These are phyloP conservation scores for Pedetes capensis DNA, from an alignment of 2,113 vertebrate species.

Conservation along the genomic window DNA sequence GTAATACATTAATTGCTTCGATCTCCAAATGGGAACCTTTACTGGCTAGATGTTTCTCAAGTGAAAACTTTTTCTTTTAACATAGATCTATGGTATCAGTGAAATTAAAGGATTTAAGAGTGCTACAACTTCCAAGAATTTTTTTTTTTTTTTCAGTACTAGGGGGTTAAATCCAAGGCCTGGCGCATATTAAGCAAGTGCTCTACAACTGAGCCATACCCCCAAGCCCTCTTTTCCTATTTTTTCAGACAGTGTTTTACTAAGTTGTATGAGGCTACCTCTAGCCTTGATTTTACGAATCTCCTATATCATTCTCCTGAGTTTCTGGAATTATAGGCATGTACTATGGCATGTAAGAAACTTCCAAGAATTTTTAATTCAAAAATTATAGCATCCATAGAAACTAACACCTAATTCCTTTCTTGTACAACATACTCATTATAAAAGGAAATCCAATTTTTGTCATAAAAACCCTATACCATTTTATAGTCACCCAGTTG, in stretches of 20 bases:
- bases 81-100: background rate
- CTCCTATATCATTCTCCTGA: background rate
- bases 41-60: background rate
- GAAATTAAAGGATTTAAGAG: conserved; percentile 19
- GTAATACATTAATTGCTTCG: background rate
- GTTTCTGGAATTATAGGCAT: background rate
- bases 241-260: no score
- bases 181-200: no score
- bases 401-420: background rate
- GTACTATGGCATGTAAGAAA: background rate
- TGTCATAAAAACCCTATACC: background rate
- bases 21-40: background rate
- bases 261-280: no score
- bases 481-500: background rate
- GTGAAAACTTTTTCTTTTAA: background rate
- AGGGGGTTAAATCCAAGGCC: no score
- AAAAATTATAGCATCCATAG: background rate
- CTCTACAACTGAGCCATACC: no score
- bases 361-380: conserved; percentile 3
- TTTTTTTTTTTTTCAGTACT: no score
- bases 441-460: background rate
- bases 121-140: background rate
- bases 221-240: no score
- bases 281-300: background rate
- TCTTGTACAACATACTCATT: background rate